Evolutionary conservation across 2,888 invertebrate species (phyloP), one percentile per base, ranked within the genome.

Genomic region (Polydrusus cervinus): DNA sequence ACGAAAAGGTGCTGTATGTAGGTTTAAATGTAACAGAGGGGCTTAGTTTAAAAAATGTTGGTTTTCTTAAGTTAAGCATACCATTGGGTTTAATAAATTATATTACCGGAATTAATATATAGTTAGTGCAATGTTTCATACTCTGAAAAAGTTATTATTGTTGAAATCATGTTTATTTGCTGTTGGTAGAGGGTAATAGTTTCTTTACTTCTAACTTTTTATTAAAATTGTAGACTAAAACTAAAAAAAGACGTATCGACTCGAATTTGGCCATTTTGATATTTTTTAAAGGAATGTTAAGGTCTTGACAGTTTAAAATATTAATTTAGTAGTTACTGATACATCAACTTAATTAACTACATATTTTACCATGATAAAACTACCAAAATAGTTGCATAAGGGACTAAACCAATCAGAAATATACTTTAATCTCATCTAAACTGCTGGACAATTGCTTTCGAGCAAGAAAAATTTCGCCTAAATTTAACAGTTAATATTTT

Each of bases 181-280:
- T 57, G 47, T 47, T 38, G 16, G 38, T 30, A 25, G 11, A 20
- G 53, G n/a, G 11, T 60, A 38, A 14, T 60, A 38, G 18, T 3
- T 30, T 34, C 34, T 30, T 55, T 25, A 18, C 25, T 38, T 18
- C n/a, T 13, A 53, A 11, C 18, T 7, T 11, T 34, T 60, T 60
- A 38, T 60, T 16, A 30, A 55, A 34, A 9, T 55, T 55, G 30
- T 55, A 14, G 1, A 34, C 14, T 55, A 14, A 34, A 34, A 34
- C 34, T 9, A 10, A 34, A 34, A 34, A 69, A 69, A 69, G 69
- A 69, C 69, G 60, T 25, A 60, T 30, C 47, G 30, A 47, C 69
- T 69, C 69, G 69, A 69, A 69, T 67, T 38, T 53, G 25, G 3
- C 11, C 43, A 34, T 49, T 62, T 20, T 14, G 16, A 38, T 51